phyloP scores from a whole-genome alignment of 1,140 invertebrate species.

The Heliconius himera region DNA sequence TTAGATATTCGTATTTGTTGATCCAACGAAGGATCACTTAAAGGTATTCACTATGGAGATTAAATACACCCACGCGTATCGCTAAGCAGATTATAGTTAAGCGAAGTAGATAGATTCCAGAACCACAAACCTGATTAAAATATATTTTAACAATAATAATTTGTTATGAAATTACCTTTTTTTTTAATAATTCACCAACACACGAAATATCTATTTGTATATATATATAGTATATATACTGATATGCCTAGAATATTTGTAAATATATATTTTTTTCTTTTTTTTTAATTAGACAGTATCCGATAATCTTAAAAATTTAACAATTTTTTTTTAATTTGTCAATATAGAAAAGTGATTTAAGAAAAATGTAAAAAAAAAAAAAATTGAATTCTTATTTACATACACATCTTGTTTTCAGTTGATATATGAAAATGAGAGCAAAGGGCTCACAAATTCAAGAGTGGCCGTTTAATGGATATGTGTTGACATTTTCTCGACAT shows the following conservation, averaged over 20 bases:
- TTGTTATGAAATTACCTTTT: neutral
- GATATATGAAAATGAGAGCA: constrained; percentile 15
- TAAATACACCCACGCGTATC: constrained; percentile 5
- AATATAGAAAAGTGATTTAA: no score
- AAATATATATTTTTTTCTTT: no score
- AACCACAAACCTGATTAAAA: neutral
- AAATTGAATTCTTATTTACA: neutral
- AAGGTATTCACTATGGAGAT: constrained; percentile 12
- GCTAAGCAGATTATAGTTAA: constrained; percentile 7
- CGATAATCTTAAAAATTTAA: no score
- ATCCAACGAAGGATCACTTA: constrained; percentile 8
- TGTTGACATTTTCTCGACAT: constrained; percentile 33
- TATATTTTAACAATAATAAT: neutral
- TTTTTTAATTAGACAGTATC: no score
- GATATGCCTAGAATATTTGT: no score
- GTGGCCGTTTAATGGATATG: constrained; percentile 27
- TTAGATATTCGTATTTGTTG: constrained; percentile 1
- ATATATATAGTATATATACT: no score
- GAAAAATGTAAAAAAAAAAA: neutral
- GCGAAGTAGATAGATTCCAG: neutral
- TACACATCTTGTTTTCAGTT: neutral
- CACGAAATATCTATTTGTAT: no score
- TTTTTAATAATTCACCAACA: no score
- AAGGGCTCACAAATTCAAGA: constrained; percentile 17
- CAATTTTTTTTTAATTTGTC: no score